A percentile compares a stretch with the other conserved stretches of the same genome.
These are phyloP conservation scores for Tyto alba DNA, from an alignment of 2,113 vertebrate genomes.

Conservation along the genomic window DNA sequence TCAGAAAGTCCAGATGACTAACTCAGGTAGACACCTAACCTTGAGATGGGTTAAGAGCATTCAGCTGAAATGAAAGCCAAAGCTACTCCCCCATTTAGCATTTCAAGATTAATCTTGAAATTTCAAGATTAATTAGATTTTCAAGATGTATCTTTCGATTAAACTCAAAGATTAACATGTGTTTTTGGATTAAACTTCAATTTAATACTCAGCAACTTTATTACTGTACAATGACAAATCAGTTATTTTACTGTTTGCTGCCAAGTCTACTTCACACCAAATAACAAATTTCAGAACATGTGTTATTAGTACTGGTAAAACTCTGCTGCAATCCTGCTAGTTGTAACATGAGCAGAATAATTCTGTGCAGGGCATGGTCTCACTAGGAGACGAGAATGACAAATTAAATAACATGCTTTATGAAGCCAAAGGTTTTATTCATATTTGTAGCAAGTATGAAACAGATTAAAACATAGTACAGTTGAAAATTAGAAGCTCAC, in stretches of 20 bases:
- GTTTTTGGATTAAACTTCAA: neutral
- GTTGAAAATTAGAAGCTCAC: neutral
- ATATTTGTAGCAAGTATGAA: neutral
- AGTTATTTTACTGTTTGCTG: neutral
- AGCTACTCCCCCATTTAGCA: neutral
- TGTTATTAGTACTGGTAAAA: neutral
- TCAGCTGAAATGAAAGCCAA: neutral
- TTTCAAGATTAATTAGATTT: neutral
- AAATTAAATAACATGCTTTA: neutral
- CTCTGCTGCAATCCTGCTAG: neutral
- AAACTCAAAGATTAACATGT: neutral
- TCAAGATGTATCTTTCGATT: accelerated
- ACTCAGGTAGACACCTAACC: neutral
- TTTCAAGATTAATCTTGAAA: neutral
- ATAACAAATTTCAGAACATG: neutral
- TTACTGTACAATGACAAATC: neutral
- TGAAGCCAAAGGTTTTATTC: neutral
- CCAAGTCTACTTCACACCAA: neutral
- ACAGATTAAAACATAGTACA: neutral
- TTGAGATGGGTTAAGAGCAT: neutral
- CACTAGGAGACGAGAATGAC: neutral
- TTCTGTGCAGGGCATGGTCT: neutral
- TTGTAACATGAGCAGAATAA: neutral
- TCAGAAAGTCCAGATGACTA: neutral
- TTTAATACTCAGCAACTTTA: neutral